Evolutionary conservation across 2,113 vertebrate genomes (phyloP), one percentile per base, ranked within the genome.

Genomic region (Carassius auratus): DNA sequence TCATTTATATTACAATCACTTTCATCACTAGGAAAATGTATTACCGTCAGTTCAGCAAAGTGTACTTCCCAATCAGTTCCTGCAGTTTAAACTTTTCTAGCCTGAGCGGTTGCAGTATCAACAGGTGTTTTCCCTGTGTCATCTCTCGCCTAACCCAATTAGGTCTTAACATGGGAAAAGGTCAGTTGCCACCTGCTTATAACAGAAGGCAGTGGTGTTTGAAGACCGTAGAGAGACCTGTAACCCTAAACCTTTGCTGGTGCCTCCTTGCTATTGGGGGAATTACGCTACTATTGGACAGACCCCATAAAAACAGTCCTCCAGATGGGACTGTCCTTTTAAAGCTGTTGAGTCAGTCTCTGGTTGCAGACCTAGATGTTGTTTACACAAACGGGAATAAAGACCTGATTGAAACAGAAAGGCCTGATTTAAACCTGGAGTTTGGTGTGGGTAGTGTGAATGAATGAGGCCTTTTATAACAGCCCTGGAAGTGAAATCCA

Each of bases 111-210:
- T 85, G 83, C 64, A 5, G 33, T 8, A 45, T 93, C 93, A 94
- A 94, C 94, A 94, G 92, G 94, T 95, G 93, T 93, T 74, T 73
- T 90, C 90, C 87, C 81, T 45, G 83, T 79, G 68, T 21, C 61
- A 86, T 48, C 85, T 9, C 64, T 62, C 10, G 9, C 59, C 75
- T 71, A 86, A 78, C 85, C 85, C 88, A 83, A 87, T 86, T 89
- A 89, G 83, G 84, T 88, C 85, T 90, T 87, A 88, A 90, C 86
- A 87, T 48, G 17, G 83, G 77, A 85, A 89, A 86, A 87, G 84
- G 91, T 92, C 87, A 88, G 77, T 84, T 87, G 88, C 90, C 91
- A 90, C 88, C 83, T 89, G 85, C 87, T 75, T 88, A n/a, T 88
- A 80, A 59, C 87, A 86, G 48, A 87, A 90, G 88, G 87, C 88